Evolutionary conservation across 1,140 invertebrate genomes (phyloP).

Genomic region (Oppia nitens): DNA sequence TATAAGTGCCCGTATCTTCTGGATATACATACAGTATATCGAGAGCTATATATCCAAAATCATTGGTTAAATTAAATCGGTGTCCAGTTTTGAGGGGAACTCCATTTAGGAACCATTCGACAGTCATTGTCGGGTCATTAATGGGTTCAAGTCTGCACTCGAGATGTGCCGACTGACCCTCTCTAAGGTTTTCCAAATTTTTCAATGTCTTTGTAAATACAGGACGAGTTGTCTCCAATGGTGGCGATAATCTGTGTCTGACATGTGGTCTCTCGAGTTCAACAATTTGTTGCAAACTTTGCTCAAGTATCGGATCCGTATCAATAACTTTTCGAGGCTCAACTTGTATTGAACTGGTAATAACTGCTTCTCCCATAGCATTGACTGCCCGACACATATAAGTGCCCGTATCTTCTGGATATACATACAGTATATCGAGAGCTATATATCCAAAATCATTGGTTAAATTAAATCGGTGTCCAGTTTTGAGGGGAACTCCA

Average conservation of each 20-base stretch:
- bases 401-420: slow-evolving; percentile 31
- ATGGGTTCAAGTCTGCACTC: slow-evolving; percentile 87
- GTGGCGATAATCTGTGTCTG: too few relatives aligned
- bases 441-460: slow-evolving; percentile 34
- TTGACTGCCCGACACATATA: too few relatives aligned
- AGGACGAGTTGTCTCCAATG: too few relatives aligned
- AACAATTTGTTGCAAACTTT: too few relatives aligned
- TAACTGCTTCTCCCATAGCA: too few relatives aligned
- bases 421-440: slow-evolving; percentile 36
- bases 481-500: slow-evolving; percentile 62
- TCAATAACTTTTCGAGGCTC: too few relatives aligned
- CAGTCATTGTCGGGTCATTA: slow-evolving; percentile 83
- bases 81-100: slow-evolving; percentile 40
- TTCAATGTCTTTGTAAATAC: too few relatives aligned
- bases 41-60: slow-evolving; percentile 38
- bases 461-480: slow-evolving; percentile 47
- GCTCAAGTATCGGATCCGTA: too few relatives aligned
- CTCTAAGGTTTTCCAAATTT: too few relatives aligned
- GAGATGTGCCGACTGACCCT: slow-evolving; percentile 75
- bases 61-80: slow-evolving; percentile 30
- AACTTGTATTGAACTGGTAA: too few relatives aligned
- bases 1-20: slow-evolving; percentile 52
- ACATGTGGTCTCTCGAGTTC: too few relatives aligned
- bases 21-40: slow-evolving; percentile 36
- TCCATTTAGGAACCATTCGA: slow-evolving; percentile 95